These are phyloP conservation scores for Enhydra lutris DNA, from an alignment of 2,113 vertebrate genomes.

Conservation along the genomic window DNA sequence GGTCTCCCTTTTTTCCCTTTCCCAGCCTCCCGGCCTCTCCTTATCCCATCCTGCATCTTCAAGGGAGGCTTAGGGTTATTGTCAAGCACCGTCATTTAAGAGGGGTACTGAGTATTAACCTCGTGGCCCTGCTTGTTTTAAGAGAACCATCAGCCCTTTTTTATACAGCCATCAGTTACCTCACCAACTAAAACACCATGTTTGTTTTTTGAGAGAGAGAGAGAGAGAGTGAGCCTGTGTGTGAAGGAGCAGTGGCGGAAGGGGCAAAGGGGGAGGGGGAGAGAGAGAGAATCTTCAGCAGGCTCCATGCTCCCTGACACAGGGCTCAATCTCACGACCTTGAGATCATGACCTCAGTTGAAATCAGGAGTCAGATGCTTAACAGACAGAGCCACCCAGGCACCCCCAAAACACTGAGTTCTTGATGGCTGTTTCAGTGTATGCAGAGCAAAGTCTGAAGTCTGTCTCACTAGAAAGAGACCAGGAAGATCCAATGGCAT, in stretches of 20 bases:
- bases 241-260: not conserved
- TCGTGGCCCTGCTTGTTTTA: fast-evolving
- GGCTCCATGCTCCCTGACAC: not conserved
- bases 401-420: not conserved
- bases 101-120: not conserved
- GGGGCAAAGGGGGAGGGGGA: not conserved
- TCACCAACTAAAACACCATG: not conserved
- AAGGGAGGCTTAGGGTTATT: not conserved
- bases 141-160: not conserved
- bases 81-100: not conserved
- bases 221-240: not conserved
- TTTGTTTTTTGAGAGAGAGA: not conserved
- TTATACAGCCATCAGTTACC: not conserved
- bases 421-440: not conserved
- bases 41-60: not conserved
- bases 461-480: not conserved
- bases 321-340: not conserved
- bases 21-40: not conserved
- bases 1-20: not conserved
- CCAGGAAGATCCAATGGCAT: fast-evolving
- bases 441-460: not conserved
- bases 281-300: not conserved
- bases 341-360: not conserved
- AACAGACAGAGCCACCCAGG: not conserved
- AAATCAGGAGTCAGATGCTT: not conserved